These are phyloP conservation scores for Xiphydria camelus DNA, from an alignment of 2,888 invertebrate species.

Conservation along the genomic window DNA sequence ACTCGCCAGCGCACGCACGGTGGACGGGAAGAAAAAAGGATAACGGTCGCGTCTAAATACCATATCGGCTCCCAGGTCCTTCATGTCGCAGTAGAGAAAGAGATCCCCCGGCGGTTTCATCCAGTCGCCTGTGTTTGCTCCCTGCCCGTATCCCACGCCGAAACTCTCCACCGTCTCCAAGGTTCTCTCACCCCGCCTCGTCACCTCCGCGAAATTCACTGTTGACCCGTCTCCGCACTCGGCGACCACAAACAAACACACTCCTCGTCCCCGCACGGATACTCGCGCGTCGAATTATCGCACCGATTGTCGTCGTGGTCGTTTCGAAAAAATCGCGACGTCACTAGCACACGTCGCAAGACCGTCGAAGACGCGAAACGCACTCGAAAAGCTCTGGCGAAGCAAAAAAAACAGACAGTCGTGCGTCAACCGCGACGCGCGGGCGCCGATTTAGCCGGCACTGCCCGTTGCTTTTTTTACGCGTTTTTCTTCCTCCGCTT, in stretches of 20 bases:
- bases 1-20: too few relatives aligned
- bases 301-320: too few relatives aligned
- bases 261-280: too few relatives aligned
- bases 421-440: constrained; percentile 7
- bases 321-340: too few relatives aligned
- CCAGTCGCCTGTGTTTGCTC: constrained; percentile 55
- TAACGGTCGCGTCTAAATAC: constrained; percentile 60
- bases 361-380: too few relatives aligned
- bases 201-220: constrained; percentile 48
- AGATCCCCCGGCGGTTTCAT: constrained; percentile 73
- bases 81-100: constrained; percentile 74
- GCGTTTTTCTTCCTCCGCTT: too few relatives aligned
- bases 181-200: constrained; percentile 44
- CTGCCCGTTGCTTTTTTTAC: too few relatives aligned
- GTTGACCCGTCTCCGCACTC: constrained; percentile 33
- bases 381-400: too few relatives aligned
- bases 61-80: constrained; percentile 82
- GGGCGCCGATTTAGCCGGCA: constrained; percentile 31
- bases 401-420: too few relatives aligned
- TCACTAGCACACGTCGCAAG: too few relatives aligned
- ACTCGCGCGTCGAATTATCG: too few relatives aligned
- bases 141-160: constrained; percentile 51
- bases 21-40: constrained; percentile 29
- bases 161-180: constrained; percentile 57
- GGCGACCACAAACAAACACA: too few relatives aligned